Percentiles rank a stretch among this genome's conserved stretches.
Evolutionary conservation across 2,797 vertebrate genomes (phyloP).

Genomic region (Thripadectes ignobilis): DNA sequence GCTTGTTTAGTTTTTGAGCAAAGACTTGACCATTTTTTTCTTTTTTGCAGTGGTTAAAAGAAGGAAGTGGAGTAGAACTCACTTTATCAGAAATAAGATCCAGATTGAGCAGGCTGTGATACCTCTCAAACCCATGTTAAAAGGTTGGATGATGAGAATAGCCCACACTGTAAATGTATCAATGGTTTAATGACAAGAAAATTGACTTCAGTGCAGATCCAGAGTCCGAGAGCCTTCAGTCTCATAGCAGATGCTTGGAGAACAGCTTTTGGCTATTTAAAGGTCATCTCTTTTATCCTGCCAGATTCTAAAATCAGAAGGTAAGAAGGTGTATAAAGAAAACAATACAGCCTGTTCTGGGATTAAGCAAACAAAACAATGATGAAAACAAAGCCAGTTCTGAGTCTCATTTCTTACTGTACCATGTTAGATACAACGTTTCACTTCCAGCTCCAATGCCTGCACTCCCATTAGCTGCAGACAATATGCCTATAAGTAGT

Average conservation of each 20-base stretch:
- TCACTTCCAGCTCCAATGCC: not conserved
- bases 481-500: accelerated
- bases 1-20: not conserved
- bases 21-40: not conserved
- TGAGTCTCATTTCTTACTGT: not conserved
- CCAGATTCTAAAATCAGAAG: not conserved
- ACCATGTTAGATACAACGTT: not conserved
- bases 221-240: not conserved
- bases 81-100: not conserved
- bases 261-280: conserved; percentile 6
- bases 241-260: not conserved
- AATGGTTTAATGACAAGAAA: conserved; percentile 18
- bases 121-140: not conserved
- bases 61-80: not conserved
- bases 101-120: not conserved
- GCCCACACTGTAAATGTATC: not conserved
- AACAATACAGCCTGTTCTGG: not conserved
- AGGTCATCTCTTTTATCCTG: conserved; percentile 11
- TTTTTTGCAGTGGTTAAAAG: not conserved
- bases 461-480: not conserved
- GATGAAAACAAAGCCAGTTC: not conserved
- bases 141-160: not conserved
- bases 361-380: not conserved
- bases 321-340: not conserved
- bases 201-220: conserved; percentile 1